phyloP scores from a whole-genome alignment of 1,140 invertebrate species.

The Araneus ventricosus region DNA sequence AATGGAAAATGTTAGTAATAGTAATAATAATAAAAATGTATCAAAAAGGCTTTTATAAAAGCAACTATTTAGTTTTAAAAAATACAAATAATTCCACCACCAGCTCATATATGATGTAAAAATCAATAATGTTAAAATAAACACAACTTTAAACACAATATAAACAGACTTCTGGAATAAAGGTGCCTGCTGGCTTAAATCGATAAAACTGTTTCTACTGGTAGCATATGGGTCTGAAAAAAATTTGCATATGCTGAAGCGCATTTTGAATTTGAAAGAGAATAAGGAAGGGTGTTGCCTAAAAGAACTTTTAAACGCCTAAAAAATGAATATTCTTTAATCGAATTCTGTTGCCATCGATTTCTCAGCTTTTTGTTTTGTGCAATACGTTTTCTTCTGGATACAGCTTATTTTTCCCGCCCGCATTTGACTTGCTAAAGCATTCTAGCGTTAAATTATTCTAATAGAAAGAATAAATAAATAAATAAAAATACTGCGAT shows the following conservation, averaged over 20 bases:
- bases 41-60: no score
- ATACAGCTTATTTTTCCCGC: background rate
- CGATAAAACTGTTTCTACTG: background rate
- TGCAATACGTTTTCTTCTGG: background rate
- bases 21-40: no score
- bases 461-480: background rate
- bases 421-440: background rate
- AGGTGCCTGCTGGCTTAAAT: background rate
- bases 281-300: background rate
- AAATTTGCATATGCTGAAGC: background rate
- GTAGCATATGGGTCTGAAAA: background rate
- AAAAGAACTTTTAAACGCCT: background rate
- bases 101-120: no score
- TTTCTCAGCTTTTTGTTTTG: background rate
- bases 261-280: background rate
- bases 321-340: background rate
- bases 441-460: background rate
- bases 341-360: conserved; percentile 12
- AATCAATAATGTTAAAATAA: background rate
- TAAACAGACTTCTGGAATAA: background rate
- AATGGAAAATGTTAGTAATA: no score
- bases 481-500: background rate
- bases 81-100: no score
- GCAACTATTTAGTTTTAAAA: no score
- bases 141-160: background rate